Percentiles rank a stretch among this genome's conserved stretches.
Conservation (phyloP, 2,113 vertebrate species). For the Pomatorhinus ruficollis region DNA sequence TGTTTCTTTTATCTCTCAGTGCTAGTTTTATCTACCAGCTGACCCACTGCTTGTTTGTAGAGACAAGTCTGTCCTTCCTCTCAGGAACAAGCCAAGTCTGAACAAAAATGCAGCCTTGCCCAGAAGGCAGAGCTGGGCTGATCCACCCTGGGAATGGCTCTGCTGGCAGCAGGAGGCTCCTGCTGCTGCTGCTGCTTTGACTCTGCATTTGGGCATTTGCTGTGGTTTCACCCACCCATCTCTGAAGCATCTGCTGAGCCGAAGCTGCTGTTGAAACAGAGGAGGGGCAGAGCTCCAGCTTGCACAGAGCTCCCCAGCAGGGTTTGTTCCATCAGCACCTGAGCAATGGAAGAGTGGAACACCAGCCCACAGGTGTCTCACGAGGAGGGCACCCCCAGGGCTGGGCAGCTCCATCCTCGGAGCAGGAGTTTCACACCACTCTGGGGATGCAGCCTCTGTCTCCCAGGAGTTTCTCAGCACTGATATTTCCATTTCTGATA, state of each 20-base stretch:
- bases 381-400: background rate
- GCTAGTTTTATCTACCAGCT: too few relatives aligned
- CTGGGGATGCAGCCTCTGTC: background rate
- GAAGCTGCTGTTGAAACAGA: background rate
- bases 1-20: too few relatives aligned
- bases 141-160: background rate
- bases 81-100: background rate
- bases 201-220: background rate
- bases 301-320: background rate
- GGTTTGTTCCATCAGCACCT: background rate
- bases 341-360: background rate
- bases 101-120: background rate
- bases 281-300: background rate
- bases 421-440: background rate
- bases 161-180: background rate
- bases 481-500: background rate
- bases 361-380: background rate
- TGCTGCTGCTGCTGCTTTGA: background rate
- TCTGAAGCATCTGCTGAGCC: background rate
- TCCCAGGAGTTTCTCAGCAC: background rate
- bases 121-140: background rate
- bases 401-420: background rate
- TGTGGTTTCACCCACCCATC: background rate
- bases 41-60: too few relatives aligned
- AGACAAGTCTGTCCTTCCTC: too few relatives aligned